Percentiles rank a stretch among this genome's conserved stretches.
Conservation (phyloP, 2,797 vertebrate genomes). For the Spondyliosoma cantharus region DNA sequence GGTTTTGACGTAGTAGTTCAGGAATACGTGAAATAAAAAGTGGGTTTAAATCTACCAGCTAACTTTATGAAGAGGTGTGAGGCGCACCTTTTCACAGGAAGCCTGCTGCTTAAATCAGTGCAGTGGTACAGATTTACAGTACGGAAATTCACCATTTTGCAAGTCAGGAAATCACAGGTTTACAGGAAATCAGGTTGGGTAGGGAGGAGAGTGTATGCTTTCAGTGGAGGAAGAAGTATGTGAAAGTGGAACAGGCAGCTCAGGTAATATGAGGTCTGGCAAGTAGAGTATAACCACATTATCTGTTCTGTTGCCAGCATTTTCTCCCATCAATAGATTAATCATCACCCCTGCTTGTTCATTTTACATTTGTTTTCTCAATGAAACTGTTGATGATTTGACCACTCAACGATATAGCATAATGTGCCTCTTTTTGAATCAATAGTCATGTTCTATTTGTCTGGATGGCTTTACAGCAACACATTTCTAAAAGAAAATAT, state of each 20-base stretch:
- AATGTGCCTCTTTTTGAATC: not conserved
- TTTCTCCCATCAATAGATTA: not conserved
- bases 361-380: not conserved
- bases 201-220: slow-evolving; percentile 6
- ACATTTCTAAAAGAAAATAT: not conserved
- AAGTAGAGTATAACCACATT: not conserved
- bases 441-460: not conserved
- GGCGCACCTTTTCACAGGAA: not conserved
- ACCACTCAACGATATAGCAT: not conserved
- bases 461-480: not conserved
- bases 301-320: not conserved
- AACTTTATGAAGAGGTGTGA: not conserved
- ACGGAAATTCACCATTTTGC: not conserved
- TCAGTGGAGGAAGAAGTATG: slow-evolving; percentile 14
- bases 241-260: slow-evolving; percentile 30
- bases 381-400: not conserved
- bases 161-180: slow-evolving; percentile 7
- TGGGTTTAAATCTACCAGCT: not conserved
- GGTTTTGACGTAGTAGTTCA: not conserved
- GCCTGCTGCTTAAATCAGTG: not conserved
- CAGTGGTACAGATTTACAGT: not conserved
- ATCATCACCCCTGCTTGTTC: not conserved
- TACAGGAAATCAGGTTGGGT: slow-evolving; percentile 21
- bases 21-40: not conserved
- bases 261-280: not conserved